Percentiles rank a stretch among this genome's conserved stretches.
Evolutionary conservation across 2,888 invertebrate genomes (phyloP).

Genomic region (Cataglyphis cursor): DNA sequence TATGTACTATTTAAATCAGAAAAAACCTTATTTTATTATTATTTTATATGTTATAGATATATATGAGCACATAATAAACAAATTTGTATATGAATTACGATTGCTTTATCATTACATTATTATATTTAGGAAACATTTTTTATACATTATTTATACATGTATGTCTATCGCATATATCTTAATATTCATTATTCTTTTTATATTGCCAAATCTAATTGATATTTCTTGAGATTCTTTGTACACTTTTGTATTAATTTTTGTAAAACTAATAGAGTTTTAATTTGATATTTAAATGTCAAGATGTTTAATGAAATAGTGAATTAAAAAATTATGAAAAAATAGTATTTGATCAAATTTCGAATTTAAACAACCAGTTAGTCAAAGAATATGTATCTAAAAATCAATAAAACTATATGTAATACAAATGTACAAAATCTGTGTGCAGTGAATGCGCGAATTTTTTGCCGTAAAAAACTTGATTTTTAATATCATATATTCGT

Average conservation of each 20-base stretch:
- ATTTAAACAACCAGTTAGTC: background rate
- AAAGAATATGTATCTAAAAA: background rate
- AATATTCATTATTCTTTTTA: background rate
- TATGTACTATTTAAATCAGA: background rate
- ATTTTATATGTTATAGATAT: background rate
- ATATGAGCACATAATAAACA: background rate
- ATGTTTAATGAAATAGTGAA: background rate
- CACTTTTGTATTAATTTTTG: background rate
- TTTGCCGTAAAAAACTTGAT: background rate
- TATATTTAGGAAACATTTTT: background rate
- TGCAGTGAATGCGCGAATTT: background rate
- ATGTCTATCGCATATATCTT: background rate
- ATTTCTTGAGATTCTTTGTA: background rate
- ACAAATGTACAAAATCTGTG: background rate
- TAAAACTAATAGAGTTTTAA: background rate
- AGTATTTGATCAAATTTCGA: background rate
- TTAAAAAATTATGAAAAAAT: background rate
- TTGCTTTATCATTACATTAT: background rate
- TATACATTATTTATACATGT: background rate
- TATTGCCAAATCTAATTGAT: background rate
- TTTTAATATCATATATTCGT: slow-evolving; percentile 18
- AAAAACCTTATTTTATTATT: background rate
- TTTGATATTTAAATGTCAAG: background rate
- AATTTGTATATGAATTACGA: background rate
- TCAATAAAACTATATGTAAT: background rate